Percentiles rank a stretch among this genome's conserved stretches.
phyloP scores from a whole-genome alignment of 2,888 invertebrate species.

The Megalurothrips usitatus region DNA sequence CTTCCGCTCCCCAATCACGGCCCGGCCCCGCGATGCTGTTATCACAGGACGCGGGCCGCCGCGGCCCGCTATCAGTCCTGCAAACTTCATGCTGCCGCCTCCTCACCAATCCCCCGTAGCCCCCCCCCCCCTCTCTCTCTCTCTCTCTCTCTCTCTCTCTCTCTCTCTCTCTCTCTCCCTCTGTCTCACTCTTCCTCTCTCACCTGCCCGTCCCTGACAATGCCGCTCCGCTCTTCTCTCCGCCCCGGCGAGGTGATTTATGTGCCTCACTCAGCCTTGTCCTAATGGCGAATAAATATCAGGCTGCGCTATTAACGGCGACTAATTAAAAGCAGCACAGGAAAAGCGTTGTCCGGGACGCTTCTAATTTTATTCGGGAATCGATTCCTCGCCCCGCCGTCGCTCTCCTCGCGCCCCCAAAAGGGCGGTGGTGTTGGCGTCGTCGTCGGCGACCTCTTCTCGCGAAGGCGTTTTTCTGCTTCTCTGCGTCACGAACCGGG shows the following conservation, averaged over 20 bases:
- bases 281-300: constrained; percentile 25
- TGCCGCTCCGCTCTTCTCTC: not conserved
- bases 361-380: not conserved
- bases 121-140: not conserved
- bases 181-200: not conserved
- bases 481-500: too few relatives aligned
- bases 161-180: not conserved
- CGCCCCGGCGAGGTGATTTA: not conserved
- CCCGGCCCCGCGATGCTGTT: not conserved
- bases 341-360: not conserved
- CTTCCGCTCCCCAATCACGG: not conserved
- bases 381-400: not conserved
- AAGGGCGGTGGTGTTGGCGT: too few relatives aligned
- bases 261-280: not conserved
- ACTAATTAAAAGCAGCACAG: constrained; percentile 14
- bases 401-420: not conserved
- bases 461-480: too few relatives aligned
- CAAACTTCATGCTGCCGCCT: not conserved
- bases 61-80: not conserved
- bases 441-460: too few relatives aligned
- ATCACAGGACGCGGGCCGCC: not conserved
- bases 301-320: constrained; percentile 2
- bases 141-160: not conserved
- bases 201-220: not conserved
- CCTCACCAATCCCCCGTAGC: not conserved